A percentile compares a stretch with the other conserved stretches of the same genome.
phyloP scores from a whole-genome alignment of 2,797 vertebrate species.

The Gadopsis bispinosus region DNA sequence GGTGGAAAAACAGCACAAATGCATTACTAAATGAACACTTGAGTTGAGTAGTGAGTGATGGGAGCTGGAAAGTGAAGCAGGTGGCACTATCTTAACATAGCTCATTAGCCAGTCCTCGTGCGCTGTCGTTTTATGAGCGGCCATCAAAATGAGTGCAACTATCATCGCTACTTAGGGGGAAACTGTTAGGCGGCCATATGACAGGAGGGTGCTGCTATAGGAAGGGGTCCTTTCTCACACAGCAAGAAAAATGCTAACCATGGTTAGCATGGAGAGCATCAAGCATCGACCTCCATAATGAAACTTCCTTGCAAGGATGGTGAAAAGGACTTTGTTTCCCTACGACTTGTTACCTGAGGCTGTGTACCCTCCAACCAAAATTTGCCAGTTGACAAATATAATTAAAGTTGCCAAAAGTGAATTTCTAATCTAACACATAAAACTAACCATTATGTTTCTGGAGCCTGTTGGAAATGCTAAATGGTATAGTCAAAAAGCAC shows the following conservation, averaged over 20 bases:
- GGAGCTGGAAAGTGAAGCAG: conserved; percentile 67
- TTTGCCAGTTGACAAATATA: not conserved
- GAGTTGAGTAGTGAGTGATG: conserved; percentile 58
- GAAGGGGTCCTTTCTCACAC: conserved; percentile 41
- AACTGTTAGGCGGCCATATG: conserved; percentile 55
- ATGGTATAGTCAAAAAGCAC: not conserved
- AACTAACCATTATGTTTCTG: not conserved
- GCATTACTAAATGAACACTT: conserved; percentile 67
- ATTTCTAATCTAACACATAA: not conserved
- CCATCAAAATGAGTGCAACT: conserved; percentile 76
- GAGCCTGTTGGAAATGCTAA: not conserved
- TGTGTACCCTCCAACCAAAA: not conserved
- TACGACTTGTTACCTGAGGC: not conserved
- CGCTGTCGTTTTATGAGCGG: conserved; percentile 68
- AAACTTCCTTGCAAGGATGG: not conserved
- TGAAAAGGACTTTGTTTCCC: not conserved
- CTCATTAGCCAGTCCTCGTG: conserved; percentile 72
- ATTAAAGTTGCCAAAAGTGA: not conserved
- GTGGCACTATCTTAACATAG: conserved; percentile 74
- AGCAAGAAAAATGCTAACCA: conserved; percentile 33
- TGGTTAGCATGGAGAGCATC: conserved; percentile 24
- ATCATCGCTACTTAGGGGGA: conserved; percentile 67
- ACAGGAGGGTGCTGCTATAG: conserved; percentile 48
- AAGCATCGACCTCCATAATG: not conserved
- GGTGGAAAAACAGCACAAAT: conserved; percentile 56